A percentile compares a stretch with the other conserved stretches of the same genome.
Conservation (phyloP, 2,888 invertebrate species). For the Synanthedon myopaeformis region DNA sequence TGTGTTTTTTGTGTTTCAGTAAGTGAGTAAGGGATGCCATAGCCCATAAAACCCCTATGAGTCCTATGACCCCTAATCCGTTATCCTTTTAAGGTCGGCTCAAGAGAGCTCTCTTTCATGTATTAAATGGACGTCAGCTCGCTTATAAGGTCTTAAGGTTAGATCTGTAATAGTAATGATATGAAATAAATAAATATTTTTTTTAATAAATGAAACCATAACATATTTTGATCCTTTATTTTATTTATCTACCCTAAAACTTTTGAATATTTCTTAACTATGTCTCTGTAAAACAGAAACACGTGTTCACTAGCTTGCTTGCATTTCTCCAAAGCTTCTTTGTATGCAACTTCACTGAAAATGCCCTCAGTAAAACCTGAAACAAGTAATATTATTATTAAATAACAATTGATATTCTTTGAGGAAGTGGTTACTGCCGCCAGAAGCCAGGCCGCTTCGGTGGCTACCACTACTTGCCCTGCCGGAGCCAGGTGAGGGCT, state of each 20-base stretch:
- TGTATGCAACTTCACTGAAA: slow-evolving; percentile 75
- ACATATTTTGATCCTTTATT: neutral
- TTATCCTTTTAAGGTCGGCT: too few relatives aligned
- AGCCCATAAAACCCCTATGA: too few relatives aligned
- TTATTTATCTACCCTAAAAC: slow-evolving; percentile 26
- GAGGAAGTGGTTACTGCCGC: neutral
- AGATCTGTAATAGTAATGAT: neutral
- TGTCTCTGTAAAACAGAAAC: slow-evolving; percentile 79
- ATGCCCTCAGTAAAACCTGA: slow-evolving; percentile 78
- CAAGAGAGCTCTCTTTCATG: too few relatives aligned
- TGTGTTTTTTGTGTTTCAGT: neutral
- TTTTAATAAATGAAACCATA: neutral
- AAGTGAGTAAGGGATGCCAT: too few relatives aligned
- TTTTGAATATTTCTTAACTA: slow-evolving; percentile 69
- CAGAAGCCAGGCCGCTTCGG: too few relatives aligned
- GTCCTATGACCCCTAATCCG: too few relatives aligned
- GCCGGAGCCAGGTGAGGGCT: too few relatives aligned
- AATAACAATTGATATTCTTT: neutral
- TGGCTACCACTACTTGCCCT: too few relatives aligned
- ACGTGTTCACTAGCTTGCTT: slow-evolving; percentile 75
- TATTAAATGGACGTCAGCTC: neutral
- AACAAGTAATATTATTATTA: slow-evolving; percentile 20
- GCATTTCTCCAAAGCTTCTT: slow-evolving; percentile 74
- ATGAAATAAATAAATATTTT: neutral
- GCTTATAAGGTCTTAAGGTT: neutral